Evolutionary conservation across 2,797 vertebrate species (phyloP), one percentile per base, ranked within the genome.

Genomic region (Babyrousa celebensis): DNA sequence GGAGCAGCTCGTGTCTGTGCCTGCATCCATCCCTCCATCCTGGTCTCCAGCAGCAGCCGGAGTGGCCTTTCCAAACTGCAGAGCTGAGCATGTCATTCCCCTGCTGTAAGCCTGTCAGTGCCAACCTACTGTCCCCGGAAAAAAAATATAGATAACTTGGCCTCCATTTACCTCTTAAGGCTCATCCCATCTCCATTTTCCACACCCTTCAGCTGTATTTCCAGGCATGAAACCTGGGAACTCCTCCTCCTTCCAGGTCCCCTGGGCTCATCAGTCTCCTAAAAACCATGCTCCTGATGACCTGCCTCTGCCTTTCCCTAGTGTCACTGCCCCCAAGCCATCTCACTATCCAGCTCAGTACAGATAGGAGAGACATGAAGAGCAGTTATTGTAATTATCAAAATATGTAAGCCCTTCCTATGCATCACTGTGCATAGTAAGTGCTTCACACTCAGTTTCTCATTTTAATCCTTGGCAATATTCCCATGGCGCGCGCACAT

Each of bases 401-500:
- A 68, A 62, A 36, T 23, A 11, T n/a, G 17, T 63, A 71, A 48
- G 52, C 18, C 89, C 65, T 93, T 78, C 63, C 43, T 48, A 27
- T 23, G 63, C 58, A 54, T 25, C 43, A 43, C 25, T 12, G 40
- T 15, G 54, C 84, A 58, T 25, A 36, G 54, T 5, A 72, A 94
- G 94, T 74, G 36, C 18, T 25, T 86, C 43, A 16, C 62, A 36
- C n/a, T 72, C 65, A 32, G n/a, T 36, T 92, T 90, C 58, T 75
- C 60, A 0, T 94, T 94, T 95, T 79, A 85, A 96, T 88, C 90
- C 63, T 52, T 52, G 27, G 27, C 25, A 68, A 2, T 56, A 67
- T 77, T 70, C 67, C 25, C n/a, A 75, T 4, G 56, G n/a, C 6
- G 5, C 6, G 9, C 43, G 9, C 43, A 6, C 43, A 6, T 6